Percentiles rank a stretch among this genome's conserved stretches.
phyloP scores from a whole-genome alignment of 1,140 invertebrate genomes.

The Drosophila varians region DNA sequence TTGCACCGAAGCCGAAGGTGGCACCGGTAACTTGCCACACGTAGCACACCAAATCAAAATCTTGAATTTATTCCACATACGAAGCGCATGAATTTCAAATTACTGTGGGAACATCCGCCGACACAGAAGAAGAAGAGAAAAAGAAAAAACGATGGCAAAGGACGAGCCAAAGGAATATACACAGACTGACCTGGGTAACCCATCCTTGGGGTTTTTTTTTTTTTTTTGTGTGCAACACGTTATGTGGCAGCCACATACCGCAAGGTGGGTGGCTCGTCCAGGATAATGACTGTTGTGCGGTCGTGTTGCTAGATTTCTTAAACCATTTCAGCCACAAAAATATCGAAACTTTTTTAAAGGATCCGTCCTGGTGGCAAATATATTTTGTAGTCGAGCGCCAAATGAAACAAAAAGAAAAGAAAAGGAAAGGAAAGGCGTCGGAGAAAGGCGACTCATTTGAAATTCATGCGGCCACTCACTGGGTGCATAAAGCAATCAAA shows the following conservation, averaged over 20 bases:
- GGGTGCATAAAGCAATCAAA: conserved; percentile 83
- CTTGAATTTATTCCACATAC: conserved; percentile 83
- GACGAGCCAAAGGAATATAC: conserved; percentile 4
- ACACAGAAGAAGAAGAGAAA: conserved; percentile 10
- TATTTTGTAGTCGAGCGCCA: neutral
- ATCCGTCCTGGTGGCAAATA: neutral
- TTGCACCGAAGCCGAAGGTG: conserved; percentile 38
- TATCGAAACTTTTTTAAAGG: neutral
- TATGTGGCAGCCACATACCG: conserved; percentile 31
- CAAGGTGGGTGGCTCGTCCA: conserved; percentile 17
- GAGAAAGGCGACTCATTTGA: conserved; percentile 64
- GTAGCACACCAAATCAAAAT: conserved; percentile 78
- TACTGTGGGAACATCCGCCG: conserved; percentile 69
- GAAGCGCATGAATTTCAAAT: conserved; percentile 83
- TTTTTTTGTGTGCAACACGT: conserved; percentile 75
- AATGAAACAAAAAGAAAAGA: neutral
- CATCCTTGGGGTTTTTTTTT: conserved; percentile 6
- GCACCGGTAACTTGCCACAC: conserved; percentile 51
- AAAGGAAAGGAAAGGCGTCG: too few species aligned
- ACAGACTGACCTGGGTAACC: conserved; percentile 23
- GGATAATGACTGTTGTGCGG: conserved; percentile 65
- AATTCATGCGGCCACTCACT: conserved; percentile 82
- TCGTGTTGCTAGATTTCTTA: conserved; percentile 40
- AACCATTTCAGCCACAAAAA: too few species aligned
- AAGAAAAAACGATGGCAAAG: too few species aligned